Base-by-base conservation (phyloP, 2,113 vertebrate genomes). In the Ammodytes marinus region DNA sequence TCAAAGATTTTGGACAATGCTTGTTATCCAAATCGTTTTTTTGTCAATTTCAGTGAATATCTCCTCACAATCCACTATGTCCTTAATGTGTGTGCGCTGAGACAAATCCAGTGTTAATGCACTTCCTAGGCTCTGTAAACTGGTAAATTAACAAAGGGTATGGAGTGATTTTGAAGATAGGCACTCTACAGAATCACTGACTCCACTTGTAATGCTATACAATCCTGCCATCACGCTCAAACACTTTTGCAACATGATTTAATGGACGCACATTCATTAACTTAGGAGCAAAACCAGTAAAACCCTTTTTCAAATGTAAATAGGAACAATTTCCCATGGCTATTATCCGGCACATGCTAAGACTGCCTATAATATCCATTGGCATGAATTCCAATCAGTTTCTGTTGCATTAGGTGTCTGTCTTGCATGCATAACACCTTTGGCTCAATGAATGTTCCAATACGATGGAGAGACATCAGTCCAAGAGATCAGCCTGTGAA, bases 401-500 rank as follows among this genome's bases (percentile, higher is more conserved):
- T 69, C 43, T 37, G 45, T 80, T 74, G 78, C 66, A 77, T 86
- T 74, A 64, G 74, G 49, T 14, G 45, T 53, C 66, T 19, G 65
- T 13, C 64, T 80, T 68, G 64, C 50, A 70, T 80, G 52, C 65
- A 47, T 64, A 82, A 74, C 79, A 59, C 64, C 69, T 64, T 46
- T 35, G 4, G 52, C 68, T 42, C 45, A 72, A 81, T 63, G 66
- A 79, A 74, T 82, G 81, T 85, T 87, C 60, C 37, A 72, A 80
- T 87, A 77, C 17, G 61, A 83, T 68, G 42, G 74, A 82, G 77
- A 72, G 83, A 78, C 78, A 82, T 79, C 87, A 86, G 86, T 76
- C 73, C 70, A 79, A 27, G 77, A 78, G 69, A 90, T 86, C 85
- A 88, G 88, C 78, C 84, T 77, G 27, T 39, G 59, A 86, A 83